These are phyloP conservation scores for Troides oblongomaculatus DNA, from an alignment of 2,888 invertebrate species.

Conservation along the genomic window DNA sequence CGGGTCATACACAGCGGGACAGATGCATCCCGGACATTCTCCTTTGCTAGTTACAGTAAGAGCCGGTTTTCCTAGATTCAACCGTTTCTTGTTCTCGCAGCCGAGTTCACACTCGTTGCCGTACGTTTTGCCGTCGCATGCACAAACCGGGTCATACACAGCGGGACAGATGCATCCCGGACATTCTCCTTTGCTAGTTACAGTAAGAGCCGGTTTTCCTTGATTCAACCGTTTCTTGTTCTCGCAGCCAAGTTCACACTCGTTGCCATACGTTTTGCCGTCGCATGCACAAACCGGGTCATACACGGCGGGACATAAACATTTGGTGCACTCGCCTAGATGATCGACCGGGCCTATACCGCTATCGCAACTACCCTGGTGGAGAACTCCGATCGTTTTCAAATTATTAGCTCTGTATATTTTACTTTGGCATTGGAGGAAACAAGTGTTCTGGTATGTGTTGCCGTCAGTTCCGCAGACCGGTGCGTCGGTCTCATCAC, in stretches of 20 bases:
- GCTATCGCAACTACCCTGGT: background rate
- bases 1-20: slow-evolving; percentile 29
- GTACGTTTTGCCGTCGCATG: slow-evolving; percentile 39
- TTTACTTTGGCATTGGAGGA: background rate
- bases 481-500: background rate
- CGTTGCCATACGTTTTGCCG: slow-evolving; percentile 80
- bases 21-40: slow-evolving; percentile 31
- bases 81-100: slow-evolving; percentile 31
- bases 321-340: slow-evolving; percentile 26
- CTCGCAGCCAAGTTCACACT: slow-evolving; percentile 34
- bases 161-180: slow-evolving; percentile 30
- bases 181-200: slow-evolving; percentile 38
- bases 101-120: slow-evolving; percentile 35
- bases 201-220: slow-evolving; percentile 25
- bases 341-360: background rate
- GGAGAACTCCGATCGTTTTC: background rate
- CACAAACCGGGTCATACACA: slow-evolving; percentile 39
- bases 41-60: slow-evolving; percentile 35
- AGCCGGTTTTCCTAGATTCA: slow-evolving; percentile 23
- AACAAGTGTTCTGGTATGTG: background rate
- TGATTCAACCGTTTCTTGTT: slow-evolving; percentile 30
- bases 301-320: slow-evolving; percentile 16
- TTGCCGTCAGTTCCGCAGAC: background rate
- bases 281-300: slow-evolving; percentile 36
- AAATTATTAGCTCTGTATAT: background rate